These are phyloP conservation scores for Furcula furcula DNA, from an alignment of 2,888 invertebrate genomes.

Conservation along the genomic window DNA sequence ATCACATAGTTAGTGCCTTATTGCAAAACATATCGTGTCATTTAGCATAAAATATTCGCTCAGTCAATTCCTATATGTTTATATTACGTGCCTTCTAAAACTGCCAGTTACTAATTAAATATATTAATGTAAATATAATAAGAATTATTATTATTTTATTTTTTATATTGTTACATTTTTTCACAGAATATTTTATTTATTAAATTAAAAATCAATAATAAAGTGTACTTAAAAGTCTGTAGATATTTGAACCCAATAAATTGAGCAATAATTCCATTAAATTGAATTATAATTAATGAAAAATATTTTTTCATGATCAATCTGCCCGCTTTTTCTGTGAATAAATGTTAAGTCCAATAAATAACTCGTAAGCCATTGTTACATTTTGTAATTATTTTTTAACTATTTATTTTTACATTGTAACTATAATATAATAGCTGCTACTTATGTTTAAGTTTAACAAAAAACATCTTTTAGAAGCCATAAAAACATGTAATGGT, in stretches of 20 bases:
- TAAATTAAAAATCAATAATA: not conserved
- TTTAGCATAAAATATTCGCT: slow-evolving; percentile 17
- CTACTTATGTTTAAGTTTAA: slow-evolving; percentile 57
- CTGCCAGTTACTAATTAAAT: slow-evolving; percentile 72
- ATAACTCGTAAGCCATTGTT: slow-evolving; percentile 48
- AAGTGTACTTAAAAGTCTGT: not conserved
- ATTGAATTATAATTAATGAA: not conserved
- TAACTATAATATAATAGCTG: slow-evolving; percentile 60
- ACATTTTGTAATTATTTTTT: slow-evolving; percentile 51
- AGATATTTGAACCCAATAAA: not conserved
- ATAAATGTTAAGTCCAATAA: slow-evolving; percentile 45
- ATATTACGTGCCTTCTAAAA: slow-evolving; percentile 65
- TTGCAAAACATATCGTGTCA: slow-evolving; percentile 27
- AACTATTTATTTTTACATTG: slow-evolving; percentile 53
- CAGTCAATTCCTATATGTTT: slow-evolving; percentile 13
- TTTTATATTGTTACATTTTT: slow-evolving; percentile 45
- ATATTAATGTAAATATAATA: slow-evolving; percentile 63
- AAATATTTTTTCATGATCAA: not conserved
- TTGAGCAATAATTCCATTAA: not conserved
- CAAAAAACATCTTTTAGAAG: slow-evolving; percentile 56
- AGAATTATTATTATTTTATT: slow-evolving; percentile 34
- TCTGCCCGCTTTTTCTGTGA: slow-evolving; percentile 41
- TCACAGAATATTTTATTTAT: slow-evolving; percentile 53
- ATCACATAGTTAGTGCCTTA: slow-evolving; percentile 26
- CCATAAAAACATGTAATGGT: slow-evolving; percentile 57